Evolutionary conservation across 2,888 invertebrate species (phyloP).

Genomic region (Ctena decussata): DNA sequence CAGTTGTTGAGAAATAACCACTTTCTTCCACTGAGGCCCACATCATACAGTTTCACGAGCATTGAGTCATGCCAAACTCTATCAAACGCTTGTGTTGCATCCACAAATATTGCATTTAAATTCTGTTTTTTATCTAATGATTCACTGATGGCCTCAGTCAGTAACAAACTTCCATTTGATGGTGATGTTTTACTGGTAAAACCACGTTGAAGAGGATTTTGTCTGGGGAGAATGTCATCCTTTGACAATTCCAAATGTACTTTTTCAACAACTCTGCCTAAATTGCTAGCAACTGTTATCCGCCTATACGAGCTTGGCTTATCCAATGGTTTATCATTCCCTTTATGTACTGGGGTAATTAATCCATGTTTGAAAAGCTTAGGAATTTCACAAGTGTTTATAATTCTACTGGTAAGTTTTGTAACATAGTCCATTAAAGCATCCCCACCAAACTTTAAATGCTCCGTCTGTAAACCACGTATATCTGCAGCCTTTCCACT

Average conservation of each 20-base stretch:
- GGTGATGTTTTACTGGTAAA: background rate
- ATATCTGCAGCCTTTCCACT: background rate
- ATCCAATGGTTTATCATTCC: background rate
- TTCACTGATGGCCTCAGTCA: background rate
- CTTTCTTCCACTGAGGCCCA: no score
- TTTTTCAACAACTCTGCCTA: background rate
- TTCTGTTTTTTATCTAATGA: background rate
- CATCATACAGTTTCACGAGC: background rate
- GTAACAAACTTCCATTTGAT: background rate
- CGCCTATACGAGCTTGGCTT: background rate
- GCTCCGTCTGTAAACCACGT: background rate
- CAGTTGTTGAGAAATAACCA: no score
- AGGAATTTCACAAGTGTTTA: background rate
- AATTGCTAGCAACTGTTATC: background rate
- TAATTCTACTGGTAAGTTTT: background rate
- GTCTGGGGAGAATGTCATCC: background rate
- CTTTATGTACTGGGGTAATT: background rate
- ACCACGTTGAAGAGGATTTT: background rate
- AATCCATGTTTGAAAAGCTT: background rate
- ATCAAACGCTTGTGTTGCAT: background rate
- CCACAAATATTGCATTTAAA: background rate
- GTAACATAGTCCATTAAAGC: background rate
- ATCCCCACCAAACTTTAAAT: background rate
- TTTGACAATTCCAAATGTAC: background rate
- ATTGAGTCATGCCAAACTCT: slow-evolving; percentile 2